phyloP scores from a whole-genome alignment of 2,888 invertebrate species.

The Xestobium rufovillosum region DNA sequence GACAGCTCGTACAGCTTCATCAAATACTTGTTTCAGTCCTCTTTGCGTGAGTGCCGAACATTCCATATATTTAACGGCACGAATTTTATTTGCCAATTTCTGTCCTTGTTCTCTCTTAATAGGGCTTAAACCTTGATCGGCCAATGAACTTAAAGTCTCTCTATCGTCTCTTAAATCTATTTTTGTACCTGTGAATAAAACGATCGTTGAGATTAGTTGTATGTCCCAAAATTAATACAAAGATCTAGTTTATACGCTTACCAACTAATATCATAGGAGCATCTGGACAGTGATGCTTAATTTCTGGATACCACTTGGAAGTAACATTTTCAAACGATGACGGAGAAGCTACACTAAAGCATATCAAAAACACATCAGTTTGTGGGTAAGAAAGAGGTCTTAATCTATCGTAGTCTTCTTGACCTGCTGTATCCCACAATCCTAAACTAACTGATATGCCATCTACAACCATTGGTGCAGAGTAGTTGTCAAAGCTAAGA shows the following conservation, averaged over 20 bases:
- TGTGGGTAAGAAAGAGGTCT: slow-evolving; percentile 96
- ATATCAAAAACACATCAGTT: slow-evolving; percentile 99
- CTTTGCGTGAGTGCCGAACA: slow-evolving; percentile 98
- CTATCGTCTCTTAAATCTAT: slow-evolving; percentile 97
- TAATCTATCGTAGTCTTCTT: slow-evolving; percentile 95
- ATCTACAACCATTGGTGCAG: slow-evolving; percentile 97
- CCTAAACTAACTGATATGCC: slow-evolving; percentile 94
- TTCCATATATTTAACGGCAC: slow-evolving; percentile 98
- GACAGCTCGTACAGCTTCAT: slow-evolving; percentile 96
- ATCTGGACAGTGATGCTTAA: slow-evolving; percentile 99
- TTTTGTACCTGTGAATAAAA: slow-evolving; percentile 82
- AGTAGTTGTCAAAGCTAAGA: slow-evolving; percentile 94
- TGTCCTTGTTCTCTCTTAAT: slow-evolving; percentile 97
- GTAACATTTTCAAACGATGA: slow-evolving; percentile 99
- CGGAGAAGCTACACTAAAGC: slow-evolving; percentile 98
- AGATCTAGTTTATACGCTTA: slow-evolving; percentile 44
- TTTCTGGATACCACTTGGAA: slow-evolving; percentile 99
- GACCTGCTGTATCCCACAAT: slow-evolving; percentile 97
- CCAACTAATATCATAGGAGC: slow-evolving; percentile 98
- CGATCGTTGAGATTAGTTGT: not conserved
- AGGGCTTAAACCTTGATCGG: slow-evolving; percentile 91
- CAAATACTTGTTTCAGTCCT: slow-evolving; percentile 97
- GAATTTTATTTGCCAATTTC: slow-evolving; percentile 96
- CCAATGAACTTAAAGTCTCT: slow-evolving; percentile 84
- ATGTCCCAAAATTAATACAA: too few relatives aligned